Conservation (phyloP, 2,888 invertebrate genomes). For the Lathronympha strigana region DNA sequence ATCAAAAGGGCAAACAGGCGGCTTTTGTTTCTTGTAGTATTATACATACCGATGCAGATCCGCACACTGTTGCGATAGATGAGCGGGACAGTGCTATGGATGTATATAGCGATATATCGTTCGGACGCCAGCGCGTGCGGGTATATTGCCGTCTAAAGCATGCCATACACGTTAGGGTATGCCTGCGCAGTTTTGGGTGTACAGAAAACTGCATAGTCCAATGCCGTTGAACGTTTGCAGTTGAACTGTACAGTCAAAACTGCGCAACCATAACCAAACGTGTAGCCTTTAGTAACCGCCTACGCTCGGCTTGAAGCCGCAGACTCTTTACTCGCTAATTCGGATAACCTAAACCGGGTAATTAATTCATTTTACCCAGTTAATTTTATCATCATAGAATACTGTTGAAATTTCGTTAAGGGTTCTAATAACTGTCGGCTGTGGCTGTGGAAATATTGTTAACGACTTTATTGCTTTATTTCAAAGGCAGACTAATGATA, state of each 20-base stretch:
- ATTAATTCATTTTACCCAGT: slow-evolving; percentile 12
- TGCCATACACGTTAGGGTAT: too few species aligned
- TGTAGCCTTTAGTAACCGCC: slow-evolving; percentile 24
- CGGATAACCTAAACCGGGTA: slow-evolving; percentile 9
- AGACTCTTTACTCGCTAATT: slow-evolving; percentile 17
- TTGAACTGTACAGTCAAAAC: too few species aligned
- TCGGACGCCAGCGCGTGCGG: too few species aligned
- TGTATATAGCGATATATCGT: too few species aligned
- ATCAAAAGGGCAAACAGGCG: slow-evolving; percentile 17
- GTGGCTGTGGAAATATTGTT: slow-evolving; percentile 1
- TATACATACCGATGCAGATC: too few species aligned
- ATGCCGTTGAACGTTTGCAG: too few species aligned
- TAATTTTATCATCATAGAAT: slow-evolving; percentile 4
- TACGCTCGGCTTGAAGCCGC: slow-evolving; percentile 8
- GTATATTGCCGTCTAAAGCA: too few species aligned
- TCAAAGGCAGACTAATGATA: slow-evolving; percentile 1
- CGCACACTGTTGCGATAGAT: too few species aligned
- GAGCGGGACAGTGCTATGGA: too few species aligned
- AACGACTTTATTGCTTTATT: slow-evolving; percentile 3
- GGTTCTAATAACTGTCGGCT: slow-evolving; percentile 6
- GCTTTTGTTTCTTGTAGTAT: neutral
- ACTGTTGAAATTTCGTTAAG: slow-evolving; percentile 6
- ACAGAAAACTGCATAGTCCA: too few species aligned
- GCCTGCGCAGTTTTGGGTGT: too few species aligned
- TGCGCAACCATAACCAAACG: too few species aligned